These are phyloP conservation scores for Oncorhynchus tshawytscha DNA, from an alignment of 2,113 vertebrate genomes.

Conservation along the genomic window DNA sequence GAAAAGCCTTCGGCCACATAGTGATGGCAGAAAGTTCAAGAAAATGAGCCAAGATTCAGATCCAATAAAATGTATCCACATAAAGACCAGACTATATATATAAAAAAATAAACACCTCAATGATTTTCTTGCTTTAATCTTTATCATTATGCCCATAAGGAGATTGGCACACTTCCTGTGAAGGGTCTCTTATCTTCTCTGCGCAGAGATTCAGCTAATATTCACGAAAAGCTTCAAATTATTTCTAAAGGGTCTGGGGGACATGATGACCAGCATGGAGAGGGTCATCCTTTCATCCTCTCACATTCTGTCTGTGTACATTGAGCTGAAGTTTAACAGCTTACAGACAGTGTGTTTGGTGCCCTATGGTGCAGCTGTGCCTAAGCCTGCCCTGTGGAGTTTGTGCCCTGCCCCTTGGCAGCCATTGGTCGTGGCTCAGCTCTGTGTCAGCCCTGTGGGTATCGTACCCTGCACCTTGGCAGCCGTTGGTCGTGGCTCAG, in stretches of 20 bases:
- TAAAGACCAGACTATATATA: neutral
- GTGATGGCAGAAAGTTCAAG: neutral
- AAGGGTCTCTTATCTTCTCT: constrained; percentile 49
- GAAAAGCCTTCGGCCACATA: neutral
- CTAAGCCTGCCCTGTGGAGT: neutral
- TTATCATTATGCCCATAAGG: constrained; percentile 28
- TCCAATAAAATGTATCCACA: constrained; percentile 4
- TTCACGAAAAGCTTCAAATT: constrained; percentile 32
- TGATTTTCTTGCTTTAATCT: constrained; percentile 7
- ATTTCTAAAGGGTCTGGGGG: constrained; percentile 28
- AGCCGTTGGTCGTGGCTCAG: constrained; percentile 8
- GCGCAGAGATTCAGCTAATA: constrained; percentile 34
- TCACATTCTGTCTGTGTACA: constrained; percentile 31
- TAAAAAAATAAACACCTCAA: neutral
- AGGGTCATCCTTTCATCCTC: constrained; percentile 38
- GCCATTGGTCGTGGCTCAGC: constrained; percentile 1
- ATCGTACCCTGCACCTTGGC: constrained; percentile 13
- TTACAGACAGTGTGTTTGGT: constrained; percentile 29
- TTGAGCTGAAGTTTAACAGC: constrained; percentile 44
- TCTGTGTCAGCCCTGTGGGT: neutral
- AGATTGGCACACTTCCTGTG: constrained; percentile 13
- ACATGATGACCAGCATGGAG: constrained; percentile 24
- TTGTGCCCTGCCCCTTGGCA: constrained; percentile 17
- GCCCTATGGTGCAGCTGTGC: constrained; percentile 15
- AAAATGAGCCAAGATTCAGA: neutral